These are phyloP conservation scores for Stegophylla sp. DNA, from an alignment of 2,888 invertebrate genomes.

Conservation along the genomic window DNA sequence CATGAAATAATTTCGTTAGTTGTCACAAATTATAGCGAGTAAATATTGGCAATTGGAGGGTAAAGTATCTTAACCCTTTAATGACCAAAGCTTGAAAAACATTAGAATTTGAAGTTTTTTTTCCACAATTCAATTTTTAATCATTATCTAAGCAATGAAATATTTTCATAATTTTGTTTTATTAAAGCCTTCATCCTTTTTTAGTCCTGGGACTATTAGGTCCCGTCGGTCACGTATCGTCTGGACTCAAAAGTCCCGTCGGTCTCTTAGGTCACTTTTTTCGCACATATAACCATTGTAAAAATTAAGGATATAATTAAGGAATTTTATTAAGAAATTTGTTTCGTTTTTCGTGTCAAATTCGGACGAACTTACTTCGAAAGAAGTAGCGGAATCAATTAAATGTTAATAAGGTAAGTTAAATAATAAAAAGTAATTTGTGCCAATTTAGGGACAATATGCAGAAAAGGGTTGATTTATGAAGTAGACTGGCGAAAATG, in stretches of 20 bases:
- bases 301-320: slow-evolving; percentile 19
- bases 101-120: neutral
- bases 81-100: slow-evolving; percentile 1
- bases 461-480: no score
- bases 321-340: slow-evolving; percentile 1
- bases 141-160: neutral
- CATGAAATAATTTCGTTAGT: no score
- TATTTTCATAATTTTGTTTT: neutral
- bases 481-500: no score
- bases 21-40: no score
- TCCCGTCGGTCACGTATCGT: neutral
- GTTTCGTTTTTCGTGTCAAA: no score
- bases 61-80: no score
- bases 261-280: neutral
- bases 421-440: no score
- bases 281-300: neutral
- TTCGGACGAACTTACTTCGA: no score
- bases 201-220: neutral
- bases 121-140: slow-evolving; percentile 1
- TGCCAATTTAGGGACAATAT: no score
- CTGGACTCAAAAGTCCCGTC: slow-evolving; percentile 13
- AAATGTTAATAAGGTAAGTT: no score
- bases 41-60: no score
- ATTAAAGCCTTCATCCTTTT: neutral
- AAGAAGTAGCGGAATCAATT: no score